A percentile compares a stretch with the other conserved stretches of the same genome.
phyloP scores from a whole-genome alignment of 2,113 vertebrate species.

The Rhabdomys dilectus region DNA sequence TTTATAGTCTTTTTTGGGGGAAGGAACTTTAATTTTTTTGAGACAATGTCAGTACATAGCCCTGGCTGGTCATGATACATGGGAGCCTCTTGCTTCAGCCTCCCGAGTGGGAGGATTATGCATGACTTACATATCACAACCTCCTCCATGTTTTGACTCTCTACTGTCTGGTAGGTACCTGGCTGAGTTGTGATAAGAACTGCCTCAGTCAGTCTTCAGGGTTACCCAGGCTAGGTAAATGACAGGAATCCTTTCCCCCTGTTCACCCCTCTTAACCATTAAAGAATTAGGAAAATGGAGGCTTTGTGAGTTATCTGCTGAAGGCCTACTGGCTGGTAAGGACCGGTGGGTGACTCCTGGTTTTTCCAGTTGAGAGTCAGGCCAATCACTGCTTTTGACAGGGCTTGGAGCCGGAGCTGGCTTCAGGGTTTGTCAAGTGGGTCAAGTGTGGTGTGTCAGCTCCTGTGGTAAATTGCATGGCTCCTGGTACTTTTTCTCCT shows the following conservation, averaged over 20 bases:
- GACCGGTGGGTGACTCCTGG: neutral
- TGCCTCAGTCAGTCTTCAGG: neutral
- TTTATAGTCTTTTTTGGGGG: neutral
- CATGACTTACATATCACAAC: too few relatives aligned
- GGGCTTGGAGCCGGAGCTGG: neutral
- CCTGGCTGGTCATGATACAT: neutral
- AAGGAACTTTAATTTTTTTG: too few relatives aligned
- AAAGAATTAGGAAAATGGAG: neutral
- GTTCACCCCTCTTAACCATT: neutral
- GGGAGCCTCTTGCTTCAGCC: neutral
- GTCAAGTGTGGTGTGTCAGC: slow-evolving; percentile 27
- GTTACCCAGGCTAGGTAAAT: neutral
- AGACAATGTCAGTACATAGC: neutral
- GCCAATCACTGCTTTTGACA: neutral
- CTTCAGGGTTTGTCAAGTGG: neutral
- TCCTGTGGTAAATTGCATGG: neutral
- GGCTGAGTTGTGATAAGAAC: rapidly evolving
- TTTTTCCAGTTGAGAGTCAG: neutral
- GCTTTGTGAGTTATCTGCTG: neutral
- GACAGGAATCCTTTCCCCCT: rapidly evolving
- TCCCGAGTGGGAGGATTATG: neutral
- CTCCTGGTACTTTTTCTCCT: neutral
- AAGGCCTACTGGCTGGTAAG: neutral
- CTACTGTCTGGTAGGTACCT: neutral
- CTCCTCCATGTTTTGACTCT: neutral